Percentiles rank a stretch among this genome's conserved stretches.
Evolutionary conservation across 2,113 vertebrate species (phyloP).

Genomic region (Onychostoma macrolepis): DNA sequence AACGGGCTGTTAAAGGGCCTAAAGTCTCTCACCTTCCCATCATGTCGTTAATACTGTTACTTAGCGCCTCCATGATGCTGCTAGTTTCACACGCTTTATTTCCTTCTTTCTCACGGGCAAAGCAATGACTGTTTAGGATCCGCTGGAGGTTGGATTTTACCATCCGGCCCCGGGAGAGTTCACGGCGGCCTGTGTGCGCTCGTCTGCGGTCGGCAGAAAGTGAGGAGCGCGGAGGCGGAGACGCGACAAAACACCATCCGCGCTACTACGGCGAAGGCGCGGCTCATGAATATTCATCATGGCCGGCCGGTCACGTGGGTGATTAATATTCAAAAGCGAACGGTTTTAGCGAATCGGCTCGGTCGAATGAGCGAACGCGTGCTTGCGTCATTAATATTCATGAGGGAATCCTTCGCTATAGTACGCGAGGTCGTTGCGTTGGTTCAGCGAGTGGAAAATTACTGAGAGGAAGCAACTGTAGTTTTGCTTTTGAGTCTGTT

Average conservation of each 20-base stretch:
- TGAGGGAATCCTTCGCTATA: not conserved
- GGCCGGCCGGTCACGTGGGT: not conserved
- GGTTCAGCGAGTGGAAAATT: slow-evolving; percentile 48
- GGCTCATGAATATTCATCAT: not conserved
- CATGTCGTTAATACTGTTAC: slow-evolving; percentile 79
- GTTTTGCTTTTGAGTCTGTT: not conserved
- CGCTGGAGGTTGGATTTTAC: slow-evolving; percentile 89
- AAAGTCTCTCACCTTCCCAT: slow-evolving; percentile 83
- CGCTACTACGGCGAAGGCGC: slow-evolving; percentile 2
- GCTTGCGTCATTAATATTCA: slow-evolving; percentile 9
- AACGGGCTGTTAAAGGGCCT: not conserved
- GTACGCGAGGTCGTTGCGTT: not conserved
- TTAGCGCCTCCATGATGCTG: slow-evolving; percentile 76
- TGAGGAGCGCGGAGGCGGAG: slow-evolving; percentile 26
- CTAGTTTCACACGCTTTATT: slow-evolving; percentile 67
- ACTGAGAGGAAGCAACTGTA: slow-evolving; percentile 43
- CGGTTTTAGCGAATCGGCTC: not conserved
- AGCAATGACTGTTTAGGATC: slow-evolving; percentile 87
- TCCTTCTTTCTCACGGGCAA: slow-evolving; percentile 86
- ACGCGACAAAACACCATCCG: slow-evolving; percentile 3
- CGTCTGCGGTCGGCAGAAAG: slow-evolving; percentile 62
- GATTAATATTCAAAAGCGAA: not conserved
- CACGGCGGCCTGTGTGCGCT: slow-evolving; percentile 74
- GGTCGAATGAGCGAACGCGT: not conserved
- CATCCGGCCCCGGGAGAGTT: slow-evolving; percentile 83